phyloP scores from a whole-genome alignment of 1,140 invertebrate genomes.

The Saxidomus purpurata region DNA sequence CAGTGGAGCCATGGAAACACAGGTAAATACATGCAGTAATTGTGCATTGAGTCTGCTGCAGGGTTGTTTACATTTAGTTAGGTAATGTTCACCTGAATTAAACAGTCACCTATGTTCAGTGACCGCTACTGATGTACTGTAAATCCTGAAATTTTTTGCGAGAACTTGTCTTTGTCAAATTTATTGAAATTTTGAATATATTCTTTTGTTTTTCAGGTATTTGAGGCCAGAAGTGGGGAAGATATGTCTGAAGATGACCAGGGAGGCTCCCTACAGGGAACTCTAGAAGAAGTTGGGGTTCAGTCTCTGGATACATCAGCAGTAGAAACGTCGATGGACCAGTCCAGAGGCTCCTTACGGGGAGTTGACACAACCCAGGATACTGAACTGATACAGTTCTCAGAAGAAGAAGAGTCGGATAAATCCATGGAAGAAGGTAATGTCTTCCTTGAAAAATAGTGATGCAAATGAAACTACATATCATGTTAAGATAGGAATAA shows the following conservation, averaged over 20 bases:
- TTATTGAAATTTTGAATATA: no score
- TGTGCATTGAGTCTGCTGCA: neutral
- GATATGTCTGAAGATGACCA: constrained; percentile 21
- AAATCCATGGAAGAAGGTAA: constrained; percentile 56
- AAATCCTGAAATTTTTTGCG: no score
- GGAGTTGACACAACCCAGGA: constrained; percentile 56
- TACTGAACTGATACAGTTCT: constrained; percentile 55
- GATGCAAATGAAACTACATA: no score
- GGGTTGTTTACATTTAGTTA: no score
- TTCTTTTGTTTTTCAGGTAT: constrained; percentile 19
- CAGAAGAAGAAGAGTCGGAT: constrained; percentile 53
- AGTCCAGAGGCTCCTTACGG: constrained; percentile 55
- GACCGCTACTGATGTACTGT: no score
- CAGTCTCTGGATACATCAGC: constrained; percentile 42
- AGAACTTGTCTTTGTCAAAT: no score
- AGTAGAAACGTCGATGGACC: constrained; percentile 48
- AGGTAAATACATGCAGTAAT: constrained; percentile 11
- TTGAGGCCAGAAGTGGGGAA: constrained; percentile 35
- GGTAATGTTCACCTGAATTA: no score
- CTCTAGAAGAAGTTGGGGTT: constrained; percentile 44
- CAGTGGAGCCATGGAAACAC: constrained; percentile 51
- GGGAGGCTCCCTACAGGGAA: constrained; percentile 21
- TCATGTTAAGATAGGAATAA: no score
- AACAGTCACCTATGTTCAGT: no score
- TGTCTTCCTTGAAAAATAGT: no score